Base-by-base conservation (phyloP, 2,888 invertebrate genomes). In the Vanessa cardui region DNA sequence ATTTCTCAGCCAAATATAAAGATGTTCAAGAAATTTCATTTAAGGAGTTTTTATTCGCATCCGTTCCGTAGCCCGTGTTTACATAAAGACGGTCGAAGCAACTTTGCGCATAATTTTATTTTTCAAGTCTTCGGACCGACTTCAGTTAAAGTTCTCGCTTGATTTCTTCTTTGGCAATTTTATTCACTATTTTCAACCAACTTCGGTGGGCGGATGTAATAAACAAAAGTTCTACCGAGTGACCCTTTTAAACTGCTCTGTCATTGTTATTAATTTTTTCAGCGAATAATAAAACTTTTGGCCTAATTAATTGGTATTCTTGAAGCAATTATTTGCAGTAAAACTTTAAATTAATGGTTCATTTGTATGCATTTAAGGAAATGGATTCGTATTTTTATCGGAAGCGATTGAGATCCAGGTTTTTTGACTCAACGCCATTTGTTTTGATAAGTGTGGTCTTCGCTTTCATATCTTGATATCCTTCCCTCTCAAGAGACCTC, bases 101-200 rank as follows among this genome's bases (percentile, higher is more conserved):
- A 81, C 71, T 79, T 81, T 69, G 72, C 74, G 76, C 77, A 84
- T 83, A 83, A 83, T 83, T 84, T 81, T 81, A 82, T 83, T 85
- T 82, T 80, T 82, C 78, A 78, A 79, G 76, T 78, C 78, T 75
- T 77, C 77, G 70, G 76, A 66, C 69, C 72, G 62, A 69, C 73
- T 73, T 74, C 72, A 64, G 64, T 47, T 52, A 71, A 79, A 82
- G 75, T 80, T 82, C 74, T 72, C 64, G 62, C 66, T 65, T 76
- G 77, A 80, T 80, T 80, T 78, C 76, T 80, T 77, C 75, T 72
- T 67, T 66, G 71, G 72, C 64, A 67, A 72, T 71, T 74, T 73
- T 66, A 71, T 74, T 77, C 72, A 76, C 75, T 78, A 79, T 78
- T 78, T 78, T 73, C 72, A 70, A 69, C 60, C 74, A 80, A 77